phyloP scores from a whole-genome alignment of 2,888 invertebrate genomes.

The Sclerodermus sp. region DNA sequence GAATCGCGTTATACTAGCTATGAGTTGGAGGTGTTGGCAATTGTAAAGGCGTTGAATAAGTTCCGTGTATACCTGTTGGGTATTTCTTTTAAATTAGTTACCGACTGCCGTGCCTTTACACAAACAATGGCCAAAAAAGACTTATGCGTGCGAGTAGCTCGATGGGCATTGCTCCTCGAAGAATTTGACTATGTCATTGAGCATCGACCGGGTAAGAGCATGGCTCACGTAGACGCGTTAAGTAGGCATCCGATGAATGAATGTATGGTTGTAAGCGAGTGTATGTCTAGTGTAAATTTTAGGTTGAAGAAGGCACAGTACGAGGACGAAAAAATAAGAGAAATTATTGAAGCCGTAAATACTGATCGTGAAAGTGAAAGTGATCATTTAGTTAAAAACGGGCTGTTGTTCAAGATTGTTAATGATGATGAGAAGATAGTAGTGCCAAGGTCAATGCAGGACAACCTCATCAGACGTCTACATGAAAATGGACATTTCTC shows the following conservation, averaged over 20 bases:
- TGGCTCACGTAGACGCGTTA: conserved; percentile 29
- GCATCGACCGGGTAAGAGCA: conserved; percentile 25
- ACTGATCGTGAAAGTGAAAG: conserved; percentile 17
- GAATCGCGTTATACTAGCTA: conserved; percentile 31
- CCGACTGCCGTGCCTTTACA: conserved; percentile 24
- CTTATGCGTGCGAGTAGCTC: conserved; percentile 17
- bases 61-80: conserved; percentile 27
- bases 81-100: conserved; percentile 30
- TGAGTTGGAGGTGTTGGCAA: conserved; percentile 30
- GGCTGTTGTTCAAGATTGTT: conserved; percentile 29
- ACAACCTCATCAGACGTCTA: conserved; percentile 10
- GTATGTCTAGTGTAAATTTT: too few relatives aligned
- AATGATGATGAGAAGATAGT: neutral
- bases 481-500: conserved; percentile 18
- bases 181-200: conserved; percentile 26
- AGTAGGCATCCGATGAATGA: conserved; percentile 25
- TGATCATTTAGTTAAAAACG: conserved; percentile 23
- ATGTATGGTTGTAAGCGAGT: too few relatives aligned
- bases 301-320: conserved; percentile 3
- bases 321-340: conserved; percentile 9
- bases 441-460: conserved; percentile 8
- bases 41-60: conserved; percentile 31
- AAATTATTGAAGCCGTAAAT: conserved; percentile 25
- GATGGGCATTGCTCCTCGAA: conserved; percentile 25
- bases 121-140: conserved; percentile 22